Conservation (phyloP, 2,888 invertebrate genomes). For the Keiferia lycopersicella region DNA sequence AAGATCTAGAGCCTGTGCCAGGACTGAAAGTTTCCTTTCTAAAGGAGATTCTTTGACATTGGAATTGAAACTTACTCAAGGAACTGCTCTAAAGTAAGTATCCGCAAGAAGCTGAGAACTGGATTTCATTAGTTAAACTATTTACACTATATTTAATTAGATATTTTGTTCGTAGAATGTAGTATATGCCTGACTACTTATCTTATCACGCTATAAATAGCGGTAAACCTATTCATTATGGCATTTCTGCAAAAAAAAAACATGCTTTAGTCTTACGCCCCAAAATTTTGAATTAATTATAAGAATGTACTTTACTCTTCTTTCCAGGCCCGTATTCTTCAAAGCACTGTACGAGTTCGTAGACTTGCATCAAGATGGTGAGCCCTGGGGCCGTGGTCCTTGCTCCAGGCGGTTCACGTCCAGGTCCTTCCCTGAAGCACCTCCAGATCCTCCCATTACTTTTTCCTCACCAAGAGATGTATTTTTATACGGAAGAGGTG, state of each 20-base stretch:
- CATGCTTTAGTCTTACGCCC: too few relatives aligned
- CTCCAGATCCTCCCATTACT: constrained; percentile 85
- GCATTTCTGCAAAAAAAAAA: too few relatives aligned
- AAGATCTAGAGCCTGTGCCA: constrained; percentile 87
- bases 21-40: constrained; percentile 91
- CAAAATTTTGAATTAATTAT: too few relatives aligned
- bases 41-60: constrained; percentile 90
- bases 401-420: constrained; percentile 90
- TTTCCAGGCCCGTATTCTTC: constrained; percentile 88
- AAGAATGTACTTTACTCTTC: background rate
- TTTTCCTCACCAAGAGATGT: constrained; percentile 91
- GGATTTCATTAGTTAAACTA: background rate
- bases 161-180: too few relatives aligned
- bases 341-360: constrained; percentile 94
- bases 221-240: too few relatives aligned
- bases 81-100: constrained; percentile 90
- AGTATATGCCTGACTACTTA: too few relatives aligned
- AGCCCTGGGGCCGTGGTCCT: constrained; percentile 86
- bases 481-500: constrained; percentile 93
- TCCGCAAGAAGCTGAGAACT: background rate
- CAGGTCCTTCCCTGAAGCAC: constrained; percentile 78
- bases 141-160: background rate
- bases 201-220: too few relatives aligned
- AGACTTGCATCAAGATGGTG: constrained; percentile 92
- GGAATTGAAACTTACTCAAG: constrained; percentile 89